A percentile compares a stretch with the other conserved stretches of the same genome.
phyloP scores from a whole-genome alignment of 2,888 invertebrate genomes.

The Trisateles emortualis region DNA sequence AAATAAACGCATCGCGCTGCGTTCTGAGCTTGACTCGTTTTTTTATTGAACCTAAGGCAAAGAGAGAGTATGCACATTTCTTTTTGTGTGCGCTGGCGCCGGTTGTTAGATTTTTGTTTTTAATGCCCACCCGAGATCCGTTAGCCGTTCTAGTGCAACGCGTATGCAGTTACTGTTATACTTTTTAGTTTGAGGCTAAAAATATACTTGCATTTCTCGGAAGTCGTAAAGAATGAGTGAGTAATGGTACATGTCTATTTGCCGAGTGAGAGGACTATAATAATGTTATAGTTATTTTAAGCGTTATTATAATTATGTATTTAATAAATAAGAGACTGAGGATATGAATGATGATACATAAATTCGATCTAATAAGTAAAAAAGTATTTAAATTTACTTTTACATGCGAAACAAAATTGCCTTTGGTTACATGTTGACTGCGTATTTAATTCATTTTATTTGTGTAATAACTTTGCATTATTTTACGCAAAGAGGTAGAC shows the following conservation, averaged over 20 bases:
- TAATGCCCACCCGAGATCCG: slow-evolving; percentile 39
- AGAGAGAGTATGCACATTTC: slow-evolving; percentile 60
- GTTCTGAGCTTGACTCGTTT: slow-evolving; percentile 52
- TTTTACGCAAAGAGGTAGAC: too few species aligned
- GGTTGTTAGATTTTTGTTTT: slow-evolving; percentile 51
- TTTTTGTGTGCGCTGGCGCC: slow-evolving; percentile 59
- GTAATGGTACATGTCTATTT: slow-evolving; percentile 1
- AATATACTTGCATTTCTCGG: slow-evolving; percentile 8
- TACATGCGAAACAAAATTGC: too few species aligned
- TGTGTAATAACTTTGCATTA: too few species aligned
- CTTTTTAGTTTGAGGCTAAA: slow-evolving; percentile 14
- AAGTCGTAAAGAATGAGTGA: slow-evolving; percentile 10
- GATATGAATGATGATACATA: too few species aligned
- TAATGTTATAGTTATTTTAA: background rate
- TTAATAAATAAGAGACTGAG: too few species aligned
- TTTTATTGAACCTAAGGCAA: slow-evolving; percentile 55
- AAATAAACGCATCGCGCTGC: slow-evolving; percentile 72
- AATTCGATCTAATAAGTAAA: too few species aligned
- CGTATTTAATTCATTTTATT: too few species aligned
- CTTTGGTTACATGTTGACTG: too few species aligned
- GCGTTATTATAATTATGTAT: too few species aligned
- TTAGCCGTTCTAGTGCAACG: slow-evolving; percentile 35
- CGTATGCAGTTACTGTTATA: slow-evolving; percentile 24
- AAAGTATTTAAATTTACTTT: too few species aligned
- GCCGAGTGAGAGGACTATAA: background rate